Evolutionary conservation across 2,113 vertebrate species (phyloP).

Genomic region (Mastomys natalensis): DNA sequence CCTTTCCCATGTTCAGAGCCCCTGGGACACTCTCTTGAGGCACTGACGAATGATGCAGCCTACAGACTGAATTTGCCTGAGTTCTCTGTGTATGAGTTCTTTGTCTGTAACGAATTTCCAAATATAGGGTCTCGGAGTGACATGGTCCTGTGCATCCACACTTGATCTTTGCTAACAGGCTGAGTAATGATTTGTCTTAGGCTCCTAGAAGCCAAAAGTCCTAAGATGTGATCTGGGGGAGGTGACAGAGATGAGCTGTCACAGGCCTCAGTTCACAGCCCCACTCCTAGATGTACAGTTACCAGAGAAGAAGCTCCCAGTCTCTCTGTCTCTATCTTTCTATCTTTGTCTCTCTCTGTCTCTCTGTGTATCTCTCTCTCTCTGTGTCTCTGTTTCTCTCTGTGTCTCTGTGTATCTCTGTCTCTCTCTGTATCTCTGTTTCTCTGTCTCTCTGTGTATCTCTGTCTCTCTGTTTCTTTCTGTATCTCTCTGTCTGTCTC

Average conservation of each 20-base stretch:
- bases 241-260: not conserved
- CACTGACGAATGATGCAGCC: rapidly evolving
- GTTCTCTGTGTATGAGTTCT: not conserved
- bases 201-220: not conserved
- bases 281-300: not conserved
- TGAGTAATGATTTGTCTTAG: not conserved
- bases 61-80: not conserved
- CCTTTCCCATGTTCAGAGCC: not conserved
- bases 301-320: too few species aligned
- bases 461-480: not conserved
- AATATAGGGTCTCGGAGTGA: not conserved
- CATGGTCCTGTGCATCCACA: not conserved
- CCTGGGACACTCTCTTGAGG: not conserved
- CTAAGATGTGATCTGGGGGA: not conserved
- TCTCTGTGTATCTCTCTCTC: too few species aligned
- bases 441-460: rapidly evolving
- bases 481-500: not conserved
- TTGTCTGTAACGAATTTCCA: not conserved
- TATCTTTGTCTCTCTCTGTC: not conserved
- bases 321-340: not conserved
- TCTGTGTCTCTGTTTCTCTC: not conserved
- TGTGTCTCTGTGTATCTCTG: not conserved
- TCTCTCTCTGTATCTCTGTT: not conserved
- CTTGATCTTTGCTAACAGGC: not conserved
- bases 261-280: not conserved